phyloP scores from a whole-genome alignment of 2,797 vertebrate genomes.

The Psittacula echo region DNA sequence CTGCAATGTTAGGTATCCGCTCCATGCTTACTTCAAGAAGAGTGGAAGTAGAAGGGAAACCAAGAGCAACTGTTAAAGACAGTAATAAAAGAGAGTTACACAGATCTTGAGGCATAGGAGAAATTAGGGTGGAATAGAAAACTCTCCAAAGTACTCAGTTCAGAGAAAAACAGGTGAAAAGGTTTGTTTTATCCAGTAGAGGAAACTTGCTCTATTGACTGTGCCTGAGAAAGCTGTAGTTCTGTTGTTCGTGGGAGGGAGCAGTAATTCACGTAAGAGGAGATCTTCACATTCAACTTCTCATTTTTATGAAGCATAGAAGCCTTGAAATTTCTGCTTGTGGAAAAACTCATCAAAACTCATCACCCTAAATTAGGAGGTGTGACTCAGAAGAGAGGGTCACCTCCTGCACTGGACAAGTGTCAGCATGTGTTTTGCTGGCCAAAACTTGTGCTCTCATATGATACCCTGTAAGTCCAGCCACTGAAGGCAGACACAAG shows the following conservation, averaged over 20 bases:
- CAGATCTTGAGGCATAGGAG: neutral
- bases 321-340: neutral
- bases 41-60: neutral
- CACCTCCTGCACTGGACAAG: neutral
- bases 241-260: neutral
- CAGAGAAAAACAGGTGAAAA: neutral
- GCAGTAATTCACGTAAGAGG: neutral
- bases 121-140: neutral
- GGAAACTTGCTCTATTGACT: neutral
- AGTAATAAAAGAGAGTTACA: neutral
- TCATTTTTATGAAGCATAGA: neutral
- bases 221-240: neutral
- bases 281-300: neutral
- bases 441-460: neutral
- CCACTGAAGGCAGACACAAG: neutral
- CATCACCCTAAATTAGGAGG: neutral
- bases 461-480: rapidly evolving
- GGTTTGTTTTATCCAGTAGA: neutral
- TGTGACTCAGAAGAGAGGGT: neutral
- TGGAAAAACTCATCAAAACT: neutral
- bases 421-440: neutral
- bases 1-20: neutral
- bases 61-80: neutral
- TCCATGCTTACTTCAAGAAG: neutral
- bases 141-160: neutral